Percentiles rank a stretch among this genome's conserved stretches.
Evolutionary conservation across 2,113 vertebrate genomes (phyloP).

Genomic region (Malaclemys terrapin): DNA sequence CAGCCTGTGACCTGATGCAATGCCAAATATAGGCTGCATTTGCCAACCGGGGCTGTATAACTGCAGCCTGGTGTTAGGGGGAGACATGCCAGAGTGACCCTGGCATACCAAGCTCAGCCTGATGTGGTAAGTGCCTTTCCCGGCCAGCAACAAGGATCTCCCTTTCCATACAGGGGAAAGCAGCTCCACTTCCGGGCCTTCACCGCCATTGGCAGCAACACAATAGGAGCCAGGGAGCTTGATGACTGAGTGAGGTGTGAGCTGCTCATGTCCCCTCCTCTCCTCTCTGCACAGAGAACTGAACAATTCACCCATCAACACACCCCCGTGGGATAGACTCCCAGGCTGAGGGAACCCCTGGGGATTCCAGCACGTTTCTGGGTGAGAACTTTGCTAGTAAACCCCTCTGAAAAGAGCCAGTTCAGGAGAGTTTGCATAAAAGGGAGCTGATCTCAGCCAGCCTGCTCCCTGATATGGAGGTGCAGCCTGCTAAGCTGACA

Average conservation of each 20-base stretch:
- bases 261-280: not conserved
- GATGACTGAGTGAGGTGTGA: not conserved
- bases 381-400: fast-evolving
- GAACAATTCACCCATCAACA: not conserved
- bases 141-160: slow-evolving; percentile 17
- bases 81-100: not conserved
- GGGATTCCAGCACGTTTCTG: not conserved
- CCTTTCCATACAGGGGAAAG: not conserved
- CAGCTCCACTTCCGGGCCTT: not conserved
- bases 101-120: slow-evolving; percentile 4
- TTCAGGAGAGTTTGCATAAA: not conserved
- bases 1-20: not conserved
- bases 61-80: not conserved
- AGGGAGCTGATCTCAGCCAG: not conserved
- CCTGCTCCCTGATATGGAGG: not conserved
- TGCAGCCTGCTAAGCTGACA: not conserved
- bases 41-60: not conserved
- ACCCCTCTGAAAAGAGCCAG: not conserved
- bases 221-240: not conserved
- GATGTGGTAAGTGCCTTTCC: not conserved
- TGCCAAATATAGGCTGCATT: slow-evolving; percentile 60
- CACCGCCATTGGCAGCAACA: slow-evolving; percentile 1
- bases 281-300: not conserved
- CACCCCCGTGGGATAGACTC: not conserved
- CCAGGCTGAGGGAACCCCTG: not conserved